Evolutionary conservation across 23 tunicate genomes (phyloP), one percentile per base, ranked within the genome.

Genomic region (Botrylloides violaceus): DNA sequence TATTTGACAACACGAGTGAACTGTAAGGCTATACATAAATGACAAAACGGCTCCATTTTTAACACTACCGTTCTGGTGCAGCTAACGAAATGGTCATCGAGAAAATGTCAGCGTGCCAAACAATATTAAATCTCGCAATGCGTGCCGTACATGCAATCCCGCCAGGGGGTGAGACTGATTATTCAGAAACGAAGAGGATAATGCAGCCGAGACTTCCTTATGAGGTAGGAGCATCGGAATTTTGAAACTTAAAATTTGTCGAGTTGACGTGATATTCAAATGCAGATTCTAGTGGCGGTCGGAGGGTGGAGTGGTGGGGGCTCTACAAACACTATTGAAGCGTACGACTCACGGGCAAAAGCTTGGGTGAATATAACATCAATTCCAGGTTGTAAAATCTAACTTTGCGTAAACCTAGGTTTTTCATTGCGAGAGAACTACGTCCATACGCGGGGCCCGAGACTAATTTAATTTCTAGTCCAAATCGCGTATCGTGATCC

Each of bases 271-370:
- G n/a, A 43, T 43, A 15, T 43, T 7, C 59, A 7, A 2, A 24
- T 53, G 15, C 72, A 91, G 98, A 59, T 91, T 12, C 38, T 91
- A 71, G 60, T 91, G 1, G 98, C 98, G 21, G 65, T 91, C 15
- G 98, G 98, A 15, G 98, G 98, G 9, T 91, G 98, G 98, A 83
- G 92, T 60, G 98, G 98, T 35, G 98, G 98, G 32, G 71, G 86
- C 37, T 82, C 98, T 23, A 91, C 98, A 3, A 91, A 91, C 58
- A 85, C 98, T 21, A 91, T 91, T 21, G 98, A 91, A 58, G 98
- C 98, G 49, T 91, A 91, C 75, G 98, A 91, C 59, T 82, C 92
- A 3, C 58, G 92, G 37, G 92, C 98, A 6, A 85, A 91, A 50
- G 70, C 86, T 23, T 91, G 98, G 98, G 58, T 91, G 25, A 91